Percentiles rank a stretch among this genome's conserved stretches.
These are phyloP conservation scores for Leucophenga maculata DNA, from an alignment of 2,888 invertebrate genomes.

Conservation along the genomic window DNA sequence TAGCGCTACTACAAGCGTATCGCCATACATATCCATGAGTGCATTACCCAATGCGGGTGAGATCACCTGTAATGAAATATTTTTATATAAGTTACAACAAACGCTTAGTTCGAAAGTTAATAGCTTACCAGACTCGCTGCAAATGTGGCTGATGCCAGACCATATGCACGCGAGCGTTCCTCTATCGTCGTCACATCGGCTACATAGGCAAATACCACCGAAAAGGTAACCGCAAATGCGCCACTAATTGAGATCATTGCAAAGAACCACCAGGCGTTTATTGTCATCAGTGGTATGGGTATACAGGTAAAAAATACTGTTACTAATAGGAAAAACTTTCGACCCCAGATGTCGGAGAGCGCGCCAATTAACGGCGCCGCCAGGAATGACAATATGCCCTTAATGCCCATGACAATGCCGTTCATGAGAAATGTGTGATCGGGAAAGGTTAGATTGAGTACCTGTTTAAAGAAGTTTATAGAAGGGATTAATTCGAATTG, in stretches of 20 bases:
- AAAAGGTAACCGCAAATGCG: conserved; percentile 98
- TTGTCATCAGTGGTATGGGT: conserved; percentile 98
- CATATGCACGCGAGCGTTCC: conserved; percentile 95
- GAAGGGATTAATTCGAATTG: neutral
- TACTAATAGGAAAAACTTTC: conserved; percentile 96
- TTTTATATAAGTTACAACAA: neutral
- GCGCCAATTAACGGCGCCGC: conserved; percentile 98
- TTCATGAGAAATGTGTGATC: conserved; percentile 99
- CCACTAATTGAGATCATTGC: conserved; percentile 99
- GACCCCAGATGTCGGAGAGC: conserved; percentile 97
- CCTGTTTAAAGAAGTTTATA: conserved; percentile 69
- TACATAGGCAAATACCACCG: conserved; percentile 99
- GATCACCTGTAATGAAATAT: conserved; percentile 76
- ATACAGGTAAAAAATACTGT: conserved; percentile 99
- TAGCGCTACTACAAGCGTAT: conserved; percentile 90
- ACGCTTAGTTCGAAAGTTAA: neutral
- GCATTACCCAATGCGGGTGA: conserved; percentile 96
- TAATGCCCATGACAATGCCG: conserved; percentile 98
- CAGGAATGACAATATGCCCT: conserved; percentile 97
- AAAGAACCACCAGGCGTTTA: conserved; percentile 99
- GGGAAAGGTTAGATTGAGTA: conserved; percentile 97
- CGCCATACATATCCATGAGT: conserved; percentile 87
- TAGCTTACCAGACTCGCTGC: conserved; percentile 90
- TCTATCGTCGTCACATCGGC: conserved; percentile 98
- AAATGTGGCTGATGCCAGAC: conserved; percentile 98